These are phyloP conservation scores for Haplochromis vanheusdeni DNA, from an alignment of 2,113 vertebrate species.

Conservation along the genomic window DNA sequence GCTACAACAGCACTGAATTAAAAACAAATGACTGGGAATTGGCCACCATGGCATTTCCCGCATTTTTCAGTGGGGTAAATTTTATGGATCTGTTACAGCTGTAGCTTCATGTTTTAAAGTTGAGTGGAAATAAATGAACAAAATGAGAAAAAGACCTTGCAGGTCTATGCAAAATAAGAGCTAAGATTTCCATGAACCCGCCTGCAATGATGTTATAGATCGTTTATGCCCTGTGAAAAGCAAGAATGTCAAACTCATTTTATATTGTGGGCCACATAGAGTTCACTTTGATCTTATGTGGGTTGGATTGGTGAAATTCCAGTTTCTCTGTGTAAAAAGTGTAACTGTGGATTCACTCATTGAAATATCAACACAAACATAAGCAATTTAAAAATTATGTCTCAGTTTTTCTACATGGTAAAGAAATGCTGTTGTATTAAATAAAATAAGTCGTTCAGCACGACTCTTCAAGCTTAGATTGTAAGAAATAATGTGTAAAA, in stretches of 20 bases:
- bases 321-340: background rate
- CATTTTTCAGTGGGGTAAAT: background rate
- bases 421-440: background rate
- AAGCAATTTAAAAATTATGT: background rate
- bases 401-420: background rate
- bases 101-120: background rate
- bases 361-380: background rate
- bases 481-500: background rate
- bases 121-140: background rate
- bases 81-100: background rate
- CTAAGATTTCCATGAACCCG: background rate
- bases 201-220: background rate
- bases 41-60: background rate
- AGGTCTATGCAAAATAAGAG: background rate
- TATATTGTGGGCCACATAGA: background rate
- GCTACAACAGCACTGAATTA: background rate
- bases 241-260: background rate
- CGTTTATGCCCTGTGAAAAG: background rate
- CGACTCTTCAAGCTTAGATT: background rate
- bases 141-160: background rate
- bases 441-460: background rate
- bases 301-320: background rate
- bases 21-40: background rate
- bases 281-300: background rate
- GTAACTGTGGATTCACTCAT: background rate